Evolutionary conservation across 2,113 vertebrate genomes (phyloP).

Genomic region (Hippocampus guttulatus): DNA sequence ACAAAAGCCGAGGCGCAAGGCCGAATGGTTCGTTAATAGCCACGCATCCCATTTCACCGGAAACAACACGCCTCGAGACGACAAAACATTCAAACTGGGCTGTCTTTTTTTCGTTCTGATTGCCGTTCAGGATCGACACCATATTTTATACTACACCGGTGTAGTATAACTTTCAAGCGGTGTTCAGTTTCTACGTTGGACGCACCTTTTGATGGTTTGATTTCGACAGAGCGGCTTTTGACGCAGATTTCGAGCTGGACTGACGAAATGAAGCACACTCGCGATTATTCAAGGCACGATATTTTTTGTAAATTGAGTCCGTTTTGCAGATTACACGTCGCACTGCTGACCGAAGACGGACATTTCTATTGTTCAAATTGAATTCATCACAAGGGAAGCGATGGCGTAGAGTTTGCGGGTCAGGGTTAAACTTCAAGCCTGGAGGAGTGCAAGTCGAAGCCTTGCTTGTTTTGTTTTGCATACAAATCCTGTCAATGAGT

Average conservation of each 20-base stretch:
- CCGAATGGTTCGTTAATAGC: slow-evolving; percentile 28
- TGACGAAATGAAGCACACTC: no score
- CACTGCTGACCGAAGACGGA: not conserved
- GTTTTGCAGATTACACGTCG: no score
- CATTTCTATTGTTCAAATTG: not conserved
- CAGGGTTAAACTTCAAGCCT: slow-evolving; percentile 10
- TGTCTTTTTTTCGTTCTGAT: slow-evolving; percentile 14
- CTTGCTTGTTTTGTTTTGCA: slow-evolving; percentile 46
- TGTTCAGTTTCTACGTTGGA: no score
- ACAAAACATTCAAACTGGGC: not conserved
- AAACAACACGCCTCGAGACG: slow-evolving; percentile 1
- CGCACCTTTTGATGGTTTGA: no score
- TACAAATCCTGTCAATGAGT: slow-evolving; percentile 35
- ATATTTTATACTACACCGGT: not conserved
- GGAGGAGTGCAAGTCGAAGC: slow-evolving; percentile 37
- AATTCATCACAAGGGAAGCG: not conserved
- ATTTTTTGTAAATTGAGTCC: no score
- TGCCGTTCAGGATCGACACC: not conserved
- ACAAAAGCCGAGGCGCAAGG: slow-evolving; percentile 30
- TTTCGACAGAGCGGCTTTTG: no score
- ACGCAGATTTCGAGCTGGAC: no score
- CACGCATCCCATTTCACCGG: slow-evolving; percentile 7
- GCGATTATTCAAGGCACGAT: no score
- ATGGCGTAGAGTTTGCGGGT: not conserved
- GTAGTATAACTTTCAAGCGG: no score